phyloP scores from a whole-genome alignment of 2,113 vertebrate genomes.

The Cyrtonyx montezumae region DNA sequence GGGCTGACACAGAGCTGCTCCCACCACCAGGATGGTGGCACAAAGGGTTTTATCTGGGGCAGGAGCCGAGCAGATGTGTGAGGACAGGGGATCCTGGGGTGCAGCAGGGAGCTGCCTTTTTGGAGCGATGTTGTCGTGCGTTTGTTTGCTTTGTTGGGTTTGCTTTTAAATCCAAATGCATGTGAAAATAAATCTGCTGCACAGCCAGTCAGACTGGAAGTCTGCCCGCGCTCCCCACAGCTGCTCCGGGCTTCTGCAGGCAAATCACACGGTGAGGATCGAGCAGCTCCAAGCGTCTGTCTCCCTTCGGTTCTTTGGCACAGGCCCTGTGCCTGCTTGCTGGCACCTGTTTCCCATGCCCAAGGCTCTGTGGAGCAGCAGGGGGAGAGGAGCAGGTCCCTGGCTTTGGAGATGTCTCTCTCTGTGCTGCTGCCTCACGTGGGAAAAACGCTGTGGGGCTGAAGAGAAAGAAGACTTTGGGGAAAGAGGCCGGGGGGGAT shows the following conservation, averaged over 20 bases:
- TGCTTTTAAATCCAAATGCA: neutral
- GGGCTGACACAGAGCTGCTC: neutral
- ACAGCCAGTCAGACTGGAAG: neutral
- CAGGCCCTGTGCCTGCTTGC: neutral
- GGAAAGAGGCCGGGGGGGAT: neutral
- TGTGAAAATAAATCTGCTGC: neutral
- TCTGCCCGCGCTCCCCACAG: neutral
- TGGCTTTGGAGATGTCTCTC: neutral
- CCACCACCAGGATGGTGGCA: neutral
- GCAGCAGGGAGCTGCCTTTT: neutral
- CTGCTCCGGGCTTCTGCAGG: slow-evolving; percentile 15
- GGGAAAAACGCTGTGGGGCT: rapidly evolving
- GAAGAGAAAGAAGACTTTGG: neutral
- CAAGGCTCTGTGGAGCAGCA: neutral
- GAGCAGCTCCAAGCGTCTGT: slow-evolving; percentile 2
- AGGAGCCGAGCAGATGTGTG: neutral
- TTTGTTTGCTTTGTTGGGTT: neutral
- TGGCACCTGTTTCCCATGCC: rapidly evolving
- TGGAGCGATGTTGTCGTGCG: neutral
- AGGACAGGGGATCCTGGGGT: neutral
- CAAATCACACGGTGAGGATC: neutral
- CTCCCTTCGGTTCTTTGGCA: neutral
- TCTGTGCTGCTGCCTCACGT: neutral
- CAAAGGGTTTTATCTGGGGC: neutral
- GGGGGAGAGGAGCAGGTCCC: neutral